These are phyloP conservation scores for Brachionus rubens DNA, from an alignment of 1,140 invertebrate species.

Conservation along the genomic window DNA sequence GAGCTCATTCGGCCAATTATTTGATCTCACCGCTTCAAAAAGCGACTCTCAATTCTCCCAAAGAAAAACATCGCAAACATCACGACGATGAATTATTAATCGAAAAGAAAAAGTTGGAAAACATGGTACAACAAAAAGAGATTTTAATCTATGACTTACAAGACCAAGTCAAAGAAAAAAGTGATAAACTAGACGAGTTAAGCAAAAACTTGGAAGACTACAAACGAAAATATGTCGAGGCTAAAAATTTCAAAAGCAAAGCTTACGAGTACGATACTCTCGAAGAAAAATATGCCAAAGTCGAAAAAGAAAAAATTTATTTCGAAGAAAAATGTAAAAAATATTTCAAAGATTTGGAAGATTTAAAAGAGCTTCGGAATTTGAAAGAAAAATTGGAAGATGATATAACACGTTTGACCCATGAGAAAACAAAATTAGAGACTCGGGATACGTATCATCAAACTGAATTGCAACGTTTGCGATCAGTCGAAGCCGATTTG, in stretches of 20 bases:
- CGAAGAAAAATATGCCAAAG: not conserved
- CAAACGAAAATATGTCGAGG: conserved; percentile 39
- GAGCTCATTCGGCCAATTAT: conserved; percentile 3
- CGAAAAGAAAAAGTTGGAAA: conserved; percentile 22
- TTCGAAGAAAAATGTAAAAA: conserved; percentile 39
- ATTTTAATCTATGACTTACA: conserved; percentile 16
- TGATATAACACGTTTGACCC: conserved; percentile 3
- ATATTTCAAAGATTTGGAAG: conserved; percentile 31
- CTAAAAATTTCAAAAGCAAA: conserved; percentile 15
- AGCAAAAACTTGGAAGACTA: conserved; percentile 13
- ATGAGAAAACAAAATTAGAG: conserved; percentile 20
- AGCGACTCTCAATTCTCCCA: not conserved
- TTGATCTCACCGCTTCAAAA: conserved; percentile 14
- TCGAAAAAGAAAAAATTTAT: conserved; percentile 42
- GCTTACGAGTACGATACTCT: conserved; percentile 38
- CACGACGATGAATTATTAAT: conserved; percentile 22
- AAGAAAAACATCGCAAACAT: conserved; percentile 14
- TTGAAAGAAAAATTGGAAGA: conserved; percentile 20
- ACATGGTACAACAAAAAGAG: conserved; percentile 27
- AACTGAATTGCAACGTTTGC: conserved; percentile 20
- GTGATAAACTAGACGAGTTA: conserved; percentile 7
- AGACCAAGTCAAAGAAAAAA: conserved; percentile 35
- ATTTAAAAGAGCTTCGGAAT: not conserved
- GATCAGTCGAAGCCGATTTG: conserved; percentile 3
- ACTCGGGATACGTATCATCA: conserved; percentile 5